Evolutionary conservation across 2,113 vertebrate genomes (phyloP).

Genomic region (Cochlearius cochlearius): DNA sequence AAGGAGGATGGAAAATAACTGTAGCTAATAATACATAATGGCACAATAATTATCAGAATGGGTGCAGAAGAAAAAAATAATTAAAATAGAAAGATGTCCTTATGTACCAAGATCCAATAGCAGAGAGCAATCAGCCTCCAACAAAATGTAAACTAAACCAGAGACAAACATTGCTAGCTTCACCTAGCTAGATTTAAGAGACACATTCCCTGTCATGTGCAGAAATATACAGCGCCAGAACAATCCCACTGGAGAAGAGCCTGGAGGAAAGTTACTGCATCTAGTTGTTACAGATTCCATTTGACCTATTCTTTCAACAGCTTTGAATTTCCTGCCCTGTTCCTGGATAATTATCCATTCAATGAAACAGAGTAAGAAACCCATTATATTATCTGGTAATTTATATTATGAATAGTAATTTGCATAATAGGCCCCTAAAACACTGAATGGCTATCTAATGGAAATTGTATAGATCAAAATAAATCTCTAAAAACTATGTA

Average conservation of each 20-base stretch:
- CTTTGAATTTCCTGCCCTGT: not conserved
- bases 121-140: not conserved
- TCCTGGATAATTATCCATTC: not conserved
- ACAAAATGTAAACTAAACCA: not conserved
- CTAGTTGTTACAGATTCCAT: not conserved
- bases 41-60: not conserved
- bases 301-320: not conserved
- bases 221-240: not conserved
- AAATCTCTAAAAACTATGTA: not conserved
- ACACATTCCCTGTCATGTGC: not conserved
- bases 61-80: not conserved
- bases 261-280: not conserved
- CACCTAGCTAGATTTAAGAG: not conserved
- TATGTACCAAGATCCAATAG: not conserved
- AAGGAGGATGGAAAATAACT: not conserved
- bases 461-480: not conserved
- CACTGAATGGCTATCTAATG: not conserved
- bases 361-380: not conserved
- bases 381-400: not conserved
- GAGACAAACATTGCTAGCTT: not conserved
- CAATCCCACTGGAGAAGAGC: not conserved
- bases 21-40: not conserved
- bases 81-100: not conserved
- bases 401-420: not conserved
- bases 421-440: not conserved